phyloP scores from a whole-genome alignment of 2,797 vertebrate genomes.

The Mormyrus proboscirostris region DNA sequence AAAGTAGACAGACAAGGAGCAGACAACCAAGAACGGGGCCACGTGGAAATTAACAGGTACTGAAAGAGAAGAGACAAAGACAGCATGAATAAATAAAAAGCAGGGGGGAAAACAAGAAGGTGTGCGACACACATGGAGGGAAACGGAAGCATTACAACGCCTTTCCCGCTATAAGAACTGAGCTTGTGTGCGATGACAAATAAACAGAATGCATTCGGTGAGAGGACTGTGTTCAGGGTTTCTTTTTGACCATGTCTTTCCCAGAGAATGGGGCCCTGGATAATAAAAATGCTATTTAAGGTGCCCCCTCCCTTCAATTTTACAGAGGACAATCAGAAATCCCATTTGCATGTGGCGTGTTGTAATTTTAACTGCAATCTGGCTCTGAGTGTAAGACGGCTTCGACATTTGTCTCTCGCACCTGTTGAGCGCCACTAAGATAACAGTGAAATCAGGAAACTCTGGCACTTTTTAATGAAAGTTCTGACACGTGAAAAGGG shows the following conservation, averaged over 20 bases:
- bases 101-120: not conserved
- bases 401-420: not conserved
- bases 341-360: not conserved
- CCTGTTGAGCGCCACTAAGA: not conserved
- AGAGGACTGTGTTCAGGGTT: not conserved
- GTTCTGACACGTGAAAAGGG: not conserved
- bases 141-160: conserved; percentile 24
- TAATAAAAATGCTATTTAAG: not conserved
- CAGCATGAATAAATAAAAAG: conserved; percentile 49
- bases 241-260: conserved; percentile 23
- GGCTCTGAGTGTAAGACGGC: not conserved
- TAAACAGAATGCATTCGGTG: conserved; percentile 19
- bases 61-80: not conserved
- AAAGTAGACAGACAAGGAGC: not conserved
- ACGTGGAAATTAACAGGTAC: not conserved
- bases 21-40: not conserved
- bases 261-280: not conserved
- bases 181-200: conserved; percentile 28
- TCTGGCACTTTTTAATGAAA: not conserved
- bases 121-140: not conserved
- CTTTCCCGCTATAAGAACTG: conserved; percentile 38
- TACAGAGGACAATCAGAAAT: not conserved
- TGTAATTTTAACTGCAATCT: not conserved
- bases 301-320: not conserved
- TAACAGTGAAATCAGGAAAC: not conserved